phyloP scores from a whole-genome alignment of 2,888 invertebrate genomes.

The Ryuthela nishihirai region DNA sequence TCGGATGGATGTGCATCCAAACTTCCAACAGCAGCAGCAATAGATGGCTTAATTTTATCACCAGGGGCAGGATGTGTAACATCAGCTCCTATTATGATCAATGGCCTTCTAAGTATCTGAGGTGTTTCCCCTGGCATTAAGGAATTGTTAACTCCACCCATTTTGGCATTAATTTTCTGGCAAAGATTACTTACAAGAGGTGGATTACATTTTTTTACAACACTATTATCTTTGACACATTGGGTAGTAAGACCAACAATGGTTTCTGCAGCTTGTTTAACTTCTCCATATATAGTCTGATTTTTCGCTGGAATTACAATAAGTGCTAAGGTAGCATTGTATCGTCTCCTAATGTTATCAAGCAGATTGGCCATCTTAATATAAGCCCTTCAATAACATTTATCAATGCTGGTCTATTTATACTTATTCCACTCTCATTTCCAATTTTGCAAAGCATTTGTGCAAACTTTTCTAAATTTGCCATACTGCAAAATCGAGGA shows the following conservation, averaged over 20 bases:
- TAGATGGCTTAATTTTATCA: constrained; percentile 58
- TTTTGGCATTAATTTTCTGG: constrained; percentile 48
- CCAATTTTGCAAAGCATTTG: constrained; percentile 9
- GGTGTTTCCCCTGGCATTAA: constrained; percentile 23
- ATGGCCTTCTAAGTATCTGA: constrained; percentile 54
- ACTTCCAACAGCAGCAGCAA: constrained; percentile 69
- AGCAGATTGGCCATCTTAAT: constrained; percentile 3
- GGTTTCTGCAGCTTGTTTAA: constrained; percentile 46
- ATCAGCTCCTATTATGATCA: constrained; percentile 79
- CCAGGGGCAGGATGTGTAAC: constrained; percentile 88
- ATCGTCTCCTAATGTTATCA: neutral
- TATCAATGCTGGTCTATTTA: constrained; percentile 2
- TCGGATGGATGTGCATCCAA: constrained; percentile 60
- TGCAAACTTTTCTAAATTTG: constrained; percentile 17
- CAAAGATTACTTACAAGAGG: constrained; percentile 45
- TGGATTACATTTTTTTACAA: constrained; percentile 40
- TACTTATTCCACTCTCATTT: constrained; percentile 17
- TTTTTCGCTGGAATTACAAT: constrained; percentile 11
- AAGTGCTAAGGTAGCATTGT: constrained; percentile 14
- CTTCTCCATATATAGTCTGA: constrained; percentile 21
- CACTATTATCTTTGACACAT: constrained; percentile 54
- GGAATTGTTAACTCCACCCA: constrained; percentile 48
- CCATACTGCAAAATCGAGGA: constrained; percentile 4
- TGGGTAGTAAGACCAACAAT: constrained; percentile 53
- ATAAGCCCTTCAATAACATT: constrained; percentile 4